Base-by-base conservation (phyloP, 2,888 invertebrate species). In the Amphipoea lucens region DNA sequence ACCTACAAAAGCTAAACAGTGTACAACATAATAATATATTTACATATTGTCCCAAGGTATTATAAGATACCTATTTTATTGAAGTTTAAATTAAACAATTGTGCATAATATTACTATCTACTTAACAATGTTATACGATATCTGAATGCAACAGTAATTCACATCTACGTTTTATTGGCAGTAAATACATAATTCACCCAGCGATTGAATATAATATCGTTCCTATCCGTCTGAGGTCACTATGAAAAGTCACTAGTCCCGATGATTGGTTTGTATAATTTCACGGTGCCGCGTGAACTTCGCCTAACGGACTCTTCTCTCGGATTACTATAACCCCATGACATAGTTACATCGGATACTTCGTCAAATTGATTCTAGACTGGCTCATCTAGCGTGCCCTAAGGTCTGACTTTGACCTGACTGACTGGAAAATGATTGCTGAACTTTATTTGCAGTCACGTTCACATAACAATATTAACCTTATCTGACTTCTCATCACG, bases 241-340 rank as follows among this genome's bases (percentile, higher is more conserved):
- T 91, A 92, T 92, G 92, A 92, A 93, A 94, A 94, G 94, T 94
- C 94, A 89, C 94, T 91, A 91, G 91, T 91, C 89, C 90, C 92
- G 87, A 92, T 94, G 94, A 95, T 95, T 94, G 95, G 94, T 93
- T 94, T 93, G 94, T 94, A 93, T 94, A 94, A 95, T 95, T 95
- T 94, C 95, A 94, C 93, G 92, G 92, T 91, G 87, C 93, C 91
- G 94, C 94, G 94, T 93, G 95, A 95, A 95, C 94, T 88, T 90
- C 92, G 92, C 87, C 90, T 96, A 96, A 96, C 95, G 95, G 96
- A 91, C 86, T 87, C 86, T 87, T 92, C 92, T 93, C 93, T 94
- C 91, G 92, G 92, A 94, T 95, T 93, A 95, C 94, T 94, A 92
- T 95, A 96, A 96, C 96, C 96, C 94, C 94, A 89, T 96, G 94